phyloP scores from a whole-genome alignment of 2,888 invertebrate genomes.

The Cerceris rybyensis region DNA sequence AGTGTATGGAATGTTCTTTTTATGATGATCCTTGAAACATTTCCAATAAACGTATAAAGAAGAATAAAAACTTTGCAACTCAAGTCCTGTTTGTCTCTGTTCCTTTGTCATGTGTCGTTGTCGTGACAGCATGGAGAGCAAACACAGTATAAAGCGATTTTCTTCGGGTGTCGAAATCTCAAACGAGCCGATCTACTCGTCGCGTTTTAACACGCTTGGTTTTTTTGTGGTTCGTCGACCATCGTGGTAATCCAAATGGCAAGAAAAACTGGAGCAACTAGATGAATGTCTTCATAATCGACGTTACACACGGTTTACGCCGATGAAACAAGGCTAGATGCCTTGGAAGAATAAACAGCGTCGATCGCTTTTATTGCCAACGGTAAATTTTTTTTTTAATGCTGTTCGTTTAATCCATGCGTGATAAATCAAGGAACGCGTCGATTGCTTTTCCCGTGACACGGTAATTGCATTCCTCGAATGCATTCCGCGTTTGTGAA shows the following conservation, averaged over 20 bases:
- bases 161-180: slow-evolving; percentile 18
- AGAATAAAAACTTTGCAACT: too few relatives aligned
- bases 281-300: slow-evolving; percentile 21
- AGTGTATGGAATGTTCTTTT: too few relatives aligned
- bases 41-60: too few relatives aligned
- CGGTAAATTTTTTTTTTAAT: not conserved
- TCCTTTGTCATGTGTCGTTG: too few relatives aligned
- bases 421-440: not conserved
- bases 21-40: too few relatives aligned
- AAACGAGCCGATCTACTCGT: not conserved
- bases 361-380: not conserved
- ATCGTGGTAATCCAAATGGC: slow-evolving; percentile 1
- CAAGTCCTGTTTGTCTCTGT: too few relatives aligned
- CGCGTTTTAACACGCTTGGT: not conserved
- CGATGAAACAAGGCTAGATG: not conserved
- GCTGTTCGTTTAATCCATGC: not conserved
- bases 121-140: too few relatives aligned
- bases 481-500: too few relatives aligned
- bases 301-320: slow-evolving; percentile 2
- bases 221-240: not conserved
- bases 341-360: not conserved
- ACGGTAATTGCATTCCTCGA: not conserved
- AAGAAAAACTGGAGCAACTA: slow-evolving; percentile 2
- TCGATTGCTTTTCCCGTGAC: not conserved
- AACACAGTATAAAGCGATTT: slow-evolving; percentile 7